A percentile compares a stretch with the other conserved stretches of the same genome.
Conservation (phyloP, 2,113 vertebrate species). For the Arothron firmamentum region DNA sequence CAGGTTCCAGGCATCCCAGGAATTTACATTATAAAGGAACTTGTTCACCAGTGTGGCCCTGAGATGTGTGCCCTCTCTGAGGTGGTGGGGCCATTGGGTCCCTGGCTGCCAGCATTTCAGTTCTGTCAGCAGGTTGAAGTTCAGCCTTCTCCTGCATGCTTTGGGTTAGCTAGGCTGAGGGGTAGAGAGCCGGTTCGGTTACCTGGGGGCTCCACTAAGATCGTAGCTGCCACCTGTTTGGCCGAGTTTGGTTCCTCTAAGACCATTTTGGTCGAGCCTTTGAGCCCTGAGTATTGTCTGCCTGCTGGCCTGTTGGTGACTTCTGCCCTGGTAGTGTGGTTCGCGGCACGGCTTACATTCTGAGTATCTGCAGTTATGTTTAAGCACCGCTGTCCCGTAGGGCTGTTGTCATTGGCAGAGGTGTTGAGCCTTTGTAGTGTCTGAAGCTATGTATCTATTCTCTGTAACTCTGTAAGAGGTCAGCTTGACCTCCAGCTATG, state of each 20-base stretch:
- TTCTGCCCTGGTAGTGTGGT: too few relatives aligned
- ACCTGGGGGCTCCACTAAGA: background rate
- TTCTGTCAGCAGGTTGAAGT: background rate
- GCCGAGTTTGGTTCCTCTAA: background rate
- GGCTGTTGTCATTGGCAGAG: too few relatives aligned
- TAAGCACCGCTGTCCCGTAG: too few relatives aligned
- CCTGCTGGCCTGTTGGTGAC: too few relatives aligned
- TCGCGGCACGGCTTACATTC: too few relatives aligned
- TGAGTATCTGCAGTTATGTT: too few relatives aligned
- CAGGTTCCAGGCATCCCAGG: background rate
- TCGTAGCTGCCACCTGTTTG: background rate
- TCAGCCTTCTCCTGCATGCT: background rate
- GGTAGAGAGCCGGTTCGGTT: background rate
- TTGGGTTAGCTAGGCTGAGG: background rate
- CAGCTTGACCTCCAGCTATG: too few relatives aligned
- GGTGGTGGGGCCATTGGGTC: background rate
- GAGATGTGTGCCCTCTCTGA: background rate
- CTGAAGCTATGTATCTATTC: too few relatives aligned
- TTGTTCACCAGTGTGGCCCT: background rate
- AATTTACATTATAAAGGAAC: background rate
- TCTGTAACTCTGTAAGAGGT: too few relatives aligned
- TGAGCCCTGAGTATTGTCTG: background rate
- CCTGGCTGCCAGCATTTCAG: background rate
- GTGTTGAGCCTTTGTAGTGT: too few relatives aligned
- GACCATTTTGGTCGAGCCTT: background rate